Base-by-base conservation (phyloP, 2,888 invertebrate genomes). In the Folsomia manolachei region DNA sequence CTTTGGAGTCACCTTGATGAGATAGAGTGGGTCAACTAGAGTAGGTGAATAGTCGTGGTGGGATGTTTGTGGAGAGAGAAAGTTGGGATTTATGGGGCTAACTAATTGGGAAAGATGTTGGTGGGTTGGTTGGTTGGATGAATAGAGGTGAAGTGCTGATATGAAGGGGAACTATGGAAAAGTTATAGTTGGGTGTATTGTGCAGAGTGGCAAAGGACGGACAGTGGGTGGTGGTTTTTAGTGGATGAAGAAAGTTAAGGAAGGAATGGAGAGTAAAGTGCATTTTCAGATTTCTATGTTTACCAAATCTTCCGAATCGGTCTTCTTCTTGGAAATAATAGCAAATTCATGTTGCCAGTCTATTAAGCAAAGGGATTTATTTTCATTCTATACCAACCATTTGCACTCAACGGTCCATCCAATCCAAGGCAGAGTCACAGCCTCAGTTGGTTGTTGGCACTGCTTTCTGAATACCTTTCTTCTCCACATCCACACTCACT, bases 301-400 rank as follows among this genome's bases (percentile, higher is more conserved):
- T 81, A 81, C 81, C 79, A 80, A n/a, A 81, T 80, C 79, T 79
- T 79, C 70, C 78, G 79, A 80, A 80, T 80, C 79, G 80, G 79
- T 80, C 79, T 80, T 78, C 74, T 84, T 83, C 85, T 85, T 83
- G 84, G 84, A 85, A 86, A 85, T 85, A 86, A 86, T 85, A 86
- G 85, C 86, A 82, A 83, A 85, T 85, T 84, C 86, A 83, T 86
- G 86, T 86, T 86, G 83, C 84, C n/a, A 83, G 85, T 85, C 85
- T 86, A 86, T 86, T 86, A 81, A 86, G 85, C 84, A 84, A 84
- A 84, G 84, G 85, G 84, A 86, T 86, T 86, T 86, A 86, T 86
- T 85, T 85, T 86, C 86, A 85, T 86, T 85, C 79, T 78, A 78
- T 79, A 77, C 75, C 62, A n/a, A 64, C 64, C 71, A 71, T 75